A percentile compares a stretch with the other conserved stretches of the same genome.
These are phyloP conservation scores for Eulacestoma nigropectus DNA, from an alignment of 2,113 vertebrate species.

Conservation along the genomic window DNA sequence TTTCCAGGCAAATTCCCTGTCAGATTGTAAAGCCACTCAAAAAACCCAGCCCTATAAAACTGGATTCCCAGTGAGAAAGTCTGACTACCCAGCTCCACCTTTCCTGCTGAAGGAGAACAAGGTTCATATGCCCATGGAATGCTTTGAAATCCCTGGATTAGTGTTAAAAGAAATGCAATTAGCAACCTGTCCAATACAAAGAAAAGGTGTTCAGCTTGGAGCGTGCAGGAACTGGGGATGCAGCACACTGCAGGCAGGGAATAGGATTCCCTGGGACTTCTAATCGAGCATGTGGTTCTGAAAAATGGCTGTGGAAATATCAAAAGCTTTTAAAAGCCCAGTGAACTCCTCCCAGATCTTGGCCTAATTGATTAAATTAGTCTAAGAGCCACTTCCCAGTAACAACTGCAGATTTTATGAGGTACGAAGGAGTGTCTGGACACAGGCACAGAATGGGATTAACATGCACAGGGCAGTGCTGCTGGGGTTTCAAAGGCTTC, in stretches of 20 bases:
- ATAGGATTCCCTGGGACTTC: not conserved
- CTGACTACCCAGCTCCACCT: not conserved
- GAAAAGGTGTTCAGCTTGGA: not conserved
- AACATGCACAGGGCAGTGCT: not conserved
- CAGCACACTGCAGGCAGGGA: not conserved
- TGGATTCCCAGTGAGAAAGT: not conserved
- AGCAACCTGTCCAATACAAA: not conserved
- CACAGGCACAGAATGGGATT: slow-evolving; percentile 6
- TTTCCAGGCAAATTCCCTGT: not conserved
- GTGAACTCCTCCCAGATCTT: not conserved
- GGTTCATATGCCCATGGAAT: not conserved
- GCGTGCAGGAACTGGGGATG: not conserved
- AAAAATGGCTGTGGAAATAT: not conserved
- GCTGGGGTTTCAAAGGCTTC: slow-evolving; percentile 27
- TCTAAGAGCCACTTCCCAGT: not conserved
- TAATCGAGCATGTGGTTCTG: rapidly evolving
- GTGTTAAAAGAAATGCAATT: not conserved
- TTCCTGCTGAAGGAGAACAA: not conserved
- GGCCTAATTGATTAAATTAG: slow-evolving; percentile 45
- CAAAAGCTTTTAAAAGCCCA: not conserved
- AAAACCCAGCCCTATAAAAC: not conserved
- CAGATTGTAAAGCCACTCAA: not conserved
- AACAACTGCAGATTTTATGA: not conserved
- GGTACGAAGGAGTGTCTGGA: slow-evolving; percentile 24
- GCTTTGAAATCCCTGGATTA: not conserved